A percentile compares a stretch with the other conserved stretches of the same genome.
Conservation (phyloP, 2,113 vertebrate genomes). For the Centrocercus urophasianus region DNA sequence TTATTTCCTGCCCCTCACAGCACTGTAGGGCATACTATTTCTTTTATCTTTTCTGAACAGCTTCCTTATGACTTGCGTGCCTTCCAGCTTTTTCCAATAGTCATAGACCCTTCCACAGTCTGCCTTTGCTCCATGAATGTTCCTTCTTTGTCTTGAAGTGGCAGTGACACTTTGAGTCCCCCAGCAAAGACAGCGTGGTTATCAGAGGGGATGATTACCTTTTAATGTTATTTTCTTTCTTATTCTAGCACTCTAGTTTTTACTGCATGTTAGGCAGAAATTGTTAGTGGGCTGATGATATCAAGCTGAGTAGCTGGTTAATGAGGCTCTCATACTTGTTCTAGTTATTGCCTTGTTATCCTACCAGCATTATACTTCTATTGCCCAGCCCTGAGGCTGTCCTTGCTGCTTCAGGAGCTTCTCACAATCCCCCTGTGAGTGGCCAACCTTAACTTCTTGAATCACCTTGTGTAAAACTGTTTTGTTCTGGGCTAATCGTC, state of each 20-base stretch:
- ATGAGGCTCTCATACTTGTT: background rate
- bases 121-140: background rate
- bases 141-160: background rate
- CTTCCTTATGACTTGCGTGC: background rate
- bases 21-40: background rate
- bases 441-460: background rate
- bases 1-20: background rate
- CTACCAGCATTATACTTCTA: background rate
- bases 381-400: background rate
- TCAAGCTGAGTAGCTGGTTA: background rate
- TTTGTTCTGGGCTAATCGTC: background rate
- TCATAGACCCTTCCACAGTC: background rate
- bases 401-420: background rate
- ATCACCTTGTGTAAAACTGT: background rate
- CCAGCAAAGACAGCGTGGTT: background rate
- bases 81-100: background rate
- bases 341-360: background rate
- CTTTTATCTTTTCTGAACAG: background rate
- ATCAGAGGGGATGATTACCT: background rate
- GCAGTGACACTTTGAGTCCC: background rate
- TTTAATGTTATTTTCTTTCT: background rate
- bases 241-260: background rate
- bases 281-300: background rate
- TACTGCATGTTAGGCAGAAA: background rate
- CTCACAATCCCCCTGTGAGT: background rate